Evolutionary conservation across 2,797 vertebrate genomes (phyloP).

Genomic region (Apodemus agrarius): DNA sequence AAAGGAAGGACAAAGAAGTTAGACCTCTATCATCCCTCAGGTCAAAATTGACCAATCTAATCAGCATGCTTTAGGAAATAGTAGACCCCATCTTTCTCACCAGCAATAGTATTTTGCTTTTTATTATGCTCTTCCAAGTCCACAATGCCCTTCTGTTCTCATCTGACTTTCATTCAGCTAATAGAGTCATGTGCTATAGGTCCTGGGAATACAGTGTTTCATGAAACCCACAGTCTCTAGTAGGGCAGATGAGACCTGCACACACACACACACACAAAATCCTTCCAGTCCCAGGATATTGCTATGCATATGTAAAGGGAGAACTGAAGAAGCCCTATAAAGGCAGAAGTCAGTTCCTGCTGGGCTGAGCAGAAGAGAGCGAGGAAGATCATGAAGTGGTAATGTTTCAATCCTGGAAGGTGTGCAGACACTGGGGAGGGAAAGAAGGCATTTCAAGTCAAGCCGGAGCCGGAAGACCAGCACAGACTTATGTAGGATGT

Average conservation of each 20-base stretch:
- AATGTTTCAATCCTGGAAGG: conserved; percentile 12
- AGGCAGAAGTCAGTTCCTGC: not conserved
- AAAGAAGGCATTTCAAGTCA: not conserved
- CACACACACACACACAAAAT: not conserved
- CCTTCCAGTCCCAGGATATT: conserved; percentile 17
- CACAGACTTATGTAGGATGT: not conserved
- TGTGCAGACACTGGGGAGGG: not conserved
- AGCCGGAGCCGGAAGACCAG: not conserved
- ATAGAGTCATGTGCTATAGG: conserved; percentile 25
- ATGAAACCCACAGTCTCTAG: conserved; percentile 37
- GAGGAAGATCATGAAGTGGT: not conserved
- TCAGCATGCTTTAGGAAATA: conserved; percentile 43
- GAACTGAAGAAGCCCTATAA: not conserved
- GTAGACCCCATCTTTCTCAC: conserved; percentile 24
- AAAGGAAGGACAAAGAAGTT: conserved; percentile 45
- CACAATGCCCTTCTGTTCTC: conserved; percentile 15
- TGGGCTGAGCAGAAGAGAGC: not conserved
- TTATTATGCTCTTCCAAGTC: conserved; percentile 33
- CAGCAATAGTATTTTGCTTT: conserved; percentile 48
- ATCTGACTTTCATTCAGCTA: conserved; percentile 62
- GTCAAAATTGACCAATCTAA: conserved; percentile 36
- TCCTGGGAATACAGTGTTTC: not conserved
- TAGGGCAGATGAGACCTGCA: not conserved
- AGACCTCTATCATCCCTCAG: not conserved
- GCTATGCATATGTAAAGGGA: not conserved